A percentile compares a stretch with the other conserved stretches of the same genome.
Conservation (phyloP, 2,797 vertebrate species). For the Nannoperca australis region DNA sequence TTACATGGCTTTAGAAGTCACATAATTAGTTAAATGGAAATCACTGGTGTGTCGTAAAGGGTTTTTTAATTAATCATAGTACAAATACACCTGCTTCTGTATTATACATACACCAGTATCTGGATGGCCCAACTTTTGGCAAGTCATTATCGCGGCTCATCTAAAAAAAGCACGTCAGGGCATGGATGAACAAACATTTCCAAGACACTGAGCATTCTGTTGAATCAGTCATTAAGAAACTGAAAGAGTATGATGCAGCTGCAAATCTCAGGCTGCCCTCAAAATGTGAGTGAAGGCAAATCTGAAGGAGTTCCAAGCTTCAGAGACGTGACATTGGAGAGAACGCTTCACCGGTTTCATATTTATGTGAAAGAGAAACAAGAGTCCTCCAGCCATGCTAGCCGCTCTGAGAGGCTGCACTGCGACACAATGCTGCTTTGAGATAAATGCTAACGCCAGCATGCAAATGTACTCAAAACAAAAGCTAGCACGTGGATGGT, state of each 20-base stretch:
- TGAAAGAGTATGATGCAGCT: background rate
- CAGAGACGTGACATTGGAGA: background rate
- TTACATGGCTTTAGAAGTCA: background rate
- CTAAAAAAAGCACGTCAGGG: background rate
- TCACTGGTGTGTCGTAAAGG: background rate
- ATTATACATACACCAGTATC: background rate
- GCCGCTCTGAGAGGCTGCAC: background rate
- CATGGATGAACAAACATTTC: background rate
- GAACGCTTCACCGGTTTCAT: background rate
- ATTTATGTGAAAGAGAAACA: too few species aligned
- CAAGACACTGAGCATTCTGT: background rate
- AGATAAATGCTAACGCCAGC: background rate
- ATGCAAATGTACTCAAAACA: background rate
- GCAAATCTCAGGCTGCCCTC: background rate
- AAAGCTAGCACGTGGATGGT: background rate
- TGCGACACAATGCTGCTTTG: too few species aligned
- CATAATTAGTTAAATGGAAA: background rate
- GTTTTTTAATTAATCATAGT: too few species aligned
- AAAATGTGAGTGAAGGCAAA: background rate
- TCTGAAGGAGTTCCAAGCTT: background rate
- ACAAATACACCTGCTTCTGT: background rate
- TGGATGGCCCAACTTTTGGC: background rate
- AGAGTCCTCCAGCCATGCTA: too few species aligned
- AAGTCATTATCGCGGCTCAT: background rate
- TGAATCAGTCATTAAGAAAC: background rate